Conservation (phyloP, 64 coral and sea anemone genomes). For the Montipora foliosa region DNA sequence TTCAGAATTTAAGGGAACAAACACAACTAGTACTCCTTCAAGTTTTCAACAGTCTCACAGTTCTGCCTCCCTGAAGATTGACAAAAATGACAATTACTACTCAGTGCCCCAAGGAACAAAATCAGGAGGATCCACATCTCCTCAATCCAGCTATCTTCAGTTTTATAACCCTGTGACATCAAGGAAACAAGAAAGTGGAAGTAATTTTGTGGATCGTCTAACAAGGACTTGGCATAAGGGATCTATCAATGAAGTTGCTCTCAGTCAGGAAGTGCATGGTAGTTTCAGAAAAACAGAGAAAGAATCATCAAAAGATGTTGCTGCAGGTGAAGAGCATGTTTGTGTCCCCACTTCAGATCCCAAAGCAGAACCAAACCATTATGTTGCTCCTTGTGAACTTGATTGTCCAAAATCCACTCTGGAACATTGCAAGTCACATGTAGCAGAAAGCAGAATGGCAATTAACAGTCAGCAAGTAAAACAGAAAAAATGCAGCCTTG, state of each 20-base stretch:
- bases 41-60: not conserved
- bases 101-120: not conserved
- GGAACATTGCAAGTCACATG: not conserved
- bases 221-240: not conserved
- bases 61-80: not conserved
- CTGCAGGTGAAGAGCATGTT: not conserved
- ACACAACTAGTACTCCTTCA: not conserved
- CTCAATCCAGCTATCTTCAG: not conserved
- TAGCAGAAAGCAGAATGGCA: not conserved
- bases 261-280: slow-evolving; percentile 9
- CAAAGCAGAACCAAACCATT: slow-evolving; percentile 41
- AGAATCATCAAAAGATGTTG: not conserved
- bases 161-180: not conserved
- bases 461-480: not conserved
- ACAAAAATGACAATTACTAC: not conserved
- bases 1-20: not conserved
- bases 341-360: not conserved
- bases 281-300: slow-evolving; percentile 22
- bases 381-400: slow-evolving; percentile 22
- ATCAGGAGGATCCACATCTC: not conserved
- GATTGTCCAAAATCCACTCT: not conserved
- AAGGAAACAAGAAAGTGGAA: not conserved
- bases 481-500: not conserved
- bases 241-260: slow-evolving; percentile 26
- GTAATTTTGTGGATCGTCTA: not conserved